Conservation (phyloP, 2,888 invertebrate genomes). For the Plagiodera versicolora region DNA sequence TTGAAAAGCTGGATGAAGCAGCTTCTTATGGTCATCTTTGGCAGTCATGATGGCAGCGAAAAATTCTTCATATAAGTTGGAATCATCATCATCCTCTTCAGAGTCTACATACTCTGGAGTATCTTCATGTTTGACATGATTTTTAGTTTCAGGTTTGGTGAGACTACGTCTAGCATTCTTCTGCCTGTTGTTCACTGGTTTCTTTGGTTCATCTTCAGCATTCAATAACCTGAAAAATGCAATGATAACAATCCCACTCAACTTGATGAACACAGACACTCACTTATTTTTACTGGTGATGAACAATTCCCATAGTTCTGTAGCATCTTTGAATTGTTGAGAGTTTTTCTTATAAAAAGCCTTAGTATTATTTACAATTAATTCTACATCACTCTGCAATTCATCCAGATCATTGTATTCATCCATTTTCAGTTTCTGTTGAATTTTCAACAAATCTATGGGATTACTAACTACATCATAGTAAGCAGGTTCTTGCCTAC, state of each 20-base stretch:
- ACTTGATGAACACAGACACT: slow-evolving; percentile 17
- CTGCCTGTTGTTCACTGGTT: slow-evolving; percentile 21
- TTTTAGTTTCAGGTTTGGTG: slow-evolving; percentile 17
- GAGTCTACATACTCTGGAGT: slow-evolving; percentile 46
- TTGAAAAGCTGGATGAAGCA: slow-evolving; percentile 85
- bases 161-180: slow-evolving; percentile 18
- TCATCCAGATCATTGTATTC: slow-evolving; percentile 95
- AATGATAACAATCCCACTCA: neutral
- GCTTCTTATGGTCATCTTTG: slow-evolving; percentile 78
- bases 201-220: slow-evolving; percentile 51
- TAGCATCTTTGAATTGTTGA: slow-evolving; percentile 87
- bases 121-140: slow-evolving; percentile 23
- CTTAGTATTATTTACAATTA: slow-evolving; percentile 92
- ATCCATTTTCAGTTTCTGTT: slow-evolving; percentile 95
- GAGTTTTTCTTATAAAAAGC: slow-evolving; percentile 89
- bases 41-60: slow-evolving; percentile 88
- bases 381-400: slow-evolving; percentile 84
- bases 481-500: slow-evolving; percentile 88
- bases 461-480: slow-evolving; percentile 93
- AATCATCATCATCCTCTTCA: slow-evolving; percentile 41
- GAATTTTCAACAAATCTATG: slow-evolving; percentile 92
- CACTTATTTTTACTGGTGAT: slow-evolving; percentile 60
- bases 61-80: slow-evolving; percentile 80
- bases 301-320: slow-evolving; percentile 85
- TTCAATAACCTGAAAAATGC: slow-evolving; percentile 43